These are phyloP conservation scores for Nibea coibor DNA, from an alignment of 2,113 vertebrate species.

Conservation along the genomic window DNA sequence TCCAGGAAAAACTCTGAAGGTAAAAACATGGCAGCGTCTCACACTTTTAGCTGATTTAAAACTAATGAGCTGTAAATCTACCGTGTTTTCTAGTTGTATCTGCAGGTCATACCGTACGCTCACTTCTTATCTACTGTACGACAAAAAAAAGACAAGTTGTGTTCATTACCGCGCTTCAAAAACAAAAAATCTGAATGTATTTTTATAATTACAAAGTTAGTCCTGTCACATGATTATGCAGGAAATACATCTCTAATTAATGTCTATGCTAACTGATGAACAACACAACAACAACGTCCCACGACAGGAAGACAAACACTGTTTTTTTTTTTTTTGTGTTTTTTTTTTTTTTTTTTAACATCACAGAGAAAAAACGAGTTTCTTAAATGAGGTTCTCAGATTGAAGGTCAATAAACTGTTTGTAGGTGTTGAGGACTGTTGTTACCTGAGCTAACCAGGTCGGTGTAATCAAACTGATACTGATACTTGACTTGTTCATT, in stretches of 20 bases:
- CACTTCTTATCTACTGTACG: no score
- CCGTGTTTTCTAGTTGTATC: not conserved
- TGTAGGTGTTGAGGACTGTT: not conserved
- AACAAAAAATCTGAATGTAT: not conserved
- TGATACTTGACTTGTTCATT: no score
- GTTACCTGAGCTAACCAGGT: conserved; percentile 12
- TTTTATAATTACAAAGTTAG: not conserved
- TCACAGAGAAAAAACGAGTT: conserved; percentile 1
- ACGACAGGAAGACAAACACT: not conserved
- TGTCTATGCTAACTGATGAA: not conserved
- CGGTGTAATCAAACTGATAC: not conserved
- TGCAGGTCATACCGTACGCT: not conserved
- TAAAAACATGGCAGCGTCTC: conserved; percentile 19
- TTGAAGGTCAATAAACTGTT: conserved; percentile 8
- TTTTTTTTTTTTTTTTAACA: conserved; percentile 10
- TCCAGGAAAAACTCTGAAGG: conserved; percentile 1
- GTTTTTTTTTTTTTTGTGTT: not conserved
- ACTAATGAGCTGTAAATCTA: conserved; percentile 2
- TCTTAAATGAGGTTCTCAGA: conserved; percentile 16
- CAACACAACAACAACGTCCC: not conserved
- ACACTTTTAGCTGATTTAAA: not conserved
- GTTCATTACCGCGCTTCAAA: not conserved
- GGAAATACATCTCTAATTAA: not conserved
- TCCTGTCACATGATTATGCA: not conserved
- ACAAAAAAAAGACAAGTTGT: not conserved